Percentiles rank a stretch among this genome's conserved stretches.
phyloP scores from a whole-genome alignment of 2,113 vertebrate genomes.

The Sigmodon hispidus region DNA sequence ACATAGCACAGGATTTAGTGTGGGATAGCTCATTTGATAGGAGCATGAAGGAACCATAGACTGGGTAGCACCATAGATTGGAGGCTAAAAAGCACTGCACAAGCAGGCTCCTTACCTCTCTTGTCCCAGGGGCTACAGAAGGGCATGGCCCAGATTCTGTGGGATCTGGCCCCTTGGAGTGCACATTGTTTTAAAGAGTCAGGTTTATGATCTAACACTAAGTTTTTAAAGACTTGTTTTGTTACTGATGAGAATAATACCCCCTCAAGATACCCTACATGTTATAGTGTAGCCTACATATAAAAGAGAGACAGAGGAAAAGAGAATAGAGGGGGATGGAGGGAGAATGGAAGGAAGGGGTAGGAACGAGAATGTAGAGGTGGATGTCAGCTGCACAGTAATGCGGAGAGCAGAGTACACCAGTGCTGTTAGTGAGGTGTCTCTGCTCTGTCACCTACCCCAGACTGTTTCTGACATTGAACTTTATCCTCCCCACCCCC shows the following conservation, averaged over 20 bases:
- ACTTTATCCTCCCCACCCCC: neutral
- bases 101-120: neutral
- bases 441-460: neutral
- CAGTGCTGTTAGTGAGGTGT: neutral
- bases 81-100: neutral
- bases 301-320: neutral
- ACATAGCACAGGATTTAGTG: neutral
- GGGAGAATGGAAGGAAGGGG: rapidly evolving
- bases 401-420: neutral
- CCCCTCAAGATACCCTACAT: neutral
- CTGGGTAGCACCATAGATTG: neutral
- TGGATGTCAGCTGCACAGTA: neutral
- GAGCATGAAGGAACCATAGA: neutral
- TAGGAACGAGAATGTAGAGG: too few relatives aligned
- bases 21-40: neutral
- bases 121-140: neutral
- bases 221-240: neutral
- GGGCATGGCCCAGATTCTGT: neutral
- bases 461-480: neutral
- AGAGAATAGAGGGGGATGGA: neutral
- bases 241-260: neutral
- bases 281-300: neutral
- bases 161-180: neutral
- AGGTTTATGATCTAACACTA: neutral
- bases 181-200: neutral